Base-by-base conservation (phyloP, 1,140 invertebrate species). In the Trachymyrmex cornetzi region DNA sequence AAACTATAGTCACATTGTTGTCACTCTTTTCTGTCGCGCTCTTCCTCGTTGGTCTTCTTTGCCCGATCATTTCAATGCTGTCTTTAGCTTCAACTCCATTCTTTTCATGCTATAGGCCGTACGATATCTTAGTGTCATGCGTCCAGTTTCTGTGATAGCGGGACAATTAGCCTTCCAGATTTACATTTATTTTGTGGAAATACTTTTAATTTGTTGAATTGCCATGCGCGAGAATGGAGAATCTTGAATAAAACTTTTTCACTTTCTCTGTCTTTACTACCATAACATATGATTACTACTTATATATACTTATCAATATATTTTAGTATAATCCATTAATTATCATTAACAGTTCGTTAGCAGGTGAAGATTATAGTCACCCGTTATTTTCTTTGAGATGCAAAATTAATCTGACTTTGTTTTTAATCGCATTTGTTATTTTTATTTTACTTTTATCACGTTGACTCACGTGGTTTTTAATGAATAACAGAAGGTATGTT, bases 1-100 rank as follows among this genome's bases (percentile, higher is more conserved):
- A 93, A 94, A 94, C 94, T 94, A 94, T 93, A 93, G 93, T 92
- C 90, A 93, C 92, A 94, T 94, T 93, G 94, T 95, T 93, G 91
- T 92, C 92, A 93, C 90, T 93, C 92, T 86, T 87, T 22, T 22
- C 66, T 84, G 74, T 50, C 64, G 16, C 79, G 3, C n/a, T 24
- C 61, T 77, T 27, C 27, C 59, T 48, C 44, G 12, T 67, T 69
- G 38, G 30, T 74, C 22, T 85, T 38, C 24, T 14, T 22, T 30
- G 27, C 50, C 27, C 24, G 53, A 57, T 27, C 38, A 11, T 63
- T 57, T 87, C 85, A 55, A 84, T 59, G 44, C 66, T 64, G 12
- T 75, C 80, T 63, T 82, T 27, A 64, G 53, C 80, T 82, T 27
- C 38, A 22, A 55, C 27, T 84, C 71, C 27, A 75, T 84, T 84